phyloP scores from a whole-genome alignment of 1,140 invertebrate genomes.

The Phthorimaea operculella region DNA sequence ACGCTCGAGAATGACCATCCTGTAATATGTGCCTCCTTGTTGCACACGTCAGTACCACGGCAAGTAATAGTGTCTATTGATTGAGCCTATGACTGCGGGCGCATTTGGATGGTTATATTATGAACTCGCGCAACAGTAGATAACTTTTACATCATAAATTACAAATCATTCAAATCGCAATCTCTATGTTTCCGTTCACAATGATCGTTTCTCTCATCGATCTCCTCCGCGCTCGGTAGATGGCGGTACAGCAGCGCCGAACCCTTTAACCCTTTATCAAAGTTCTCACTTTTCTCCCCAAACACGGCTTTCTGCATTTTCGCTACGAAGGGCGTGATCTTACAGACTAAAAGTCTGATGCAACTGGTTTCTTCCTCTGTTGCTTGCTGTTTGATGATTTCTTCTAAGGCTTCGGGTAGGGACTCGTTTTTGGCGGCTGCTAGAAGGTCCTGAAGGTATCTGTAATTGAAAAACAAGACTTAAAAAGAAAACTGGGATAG shows the following conservation, averaged over 20 bases:
- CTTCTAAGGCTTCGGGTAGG: conserved; percentile 73
- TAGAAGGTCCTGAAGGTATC: conserved; percentile 68
- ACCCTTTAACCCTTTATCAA: conserved; percentile 22
- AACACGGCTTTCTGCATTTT: conserved; percentile 77
- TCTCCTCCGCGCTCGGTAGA: conserved; percentile 73
- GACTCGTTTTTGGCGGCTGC: conserved; percentile 69
- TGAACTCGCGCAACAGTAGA: no score
- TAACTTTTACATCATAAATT: neutral
- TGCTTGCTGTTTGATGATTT: conserved; percentile 65
- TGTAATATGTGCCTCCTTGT: no score
- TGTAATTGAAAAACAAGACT: neutral
- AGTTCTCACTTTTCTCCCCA: conserved; percentile 27
- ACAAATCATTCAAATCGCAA: conserved; percentile 55
- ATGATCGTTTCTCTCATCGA: conserved; percentile 70
- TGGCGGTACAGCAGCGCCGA: conserved; percentile 67
- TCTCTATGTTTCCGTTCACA: conserved; percentile 75
- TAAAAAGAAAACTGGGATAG: no score
- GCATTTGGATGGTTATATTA: no score
- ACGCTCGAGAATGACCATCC: no score
- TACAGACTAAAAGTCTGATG: conserved; percentile 79
- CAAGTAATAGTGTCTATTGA: no score
- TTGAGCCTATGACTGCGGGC: no score
- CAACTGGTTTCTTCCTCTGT: conserved; percentile 73
- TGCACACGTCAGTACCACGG: no score
- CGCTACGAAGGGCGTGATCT: conserved; percentile 78